Percentiles rank a stretch among this genome's conserved stretches.
phyloP scores from a whole-genome alignment of 1,140 invertebrate species.

The Sarcophaga peregrina region DNA sequence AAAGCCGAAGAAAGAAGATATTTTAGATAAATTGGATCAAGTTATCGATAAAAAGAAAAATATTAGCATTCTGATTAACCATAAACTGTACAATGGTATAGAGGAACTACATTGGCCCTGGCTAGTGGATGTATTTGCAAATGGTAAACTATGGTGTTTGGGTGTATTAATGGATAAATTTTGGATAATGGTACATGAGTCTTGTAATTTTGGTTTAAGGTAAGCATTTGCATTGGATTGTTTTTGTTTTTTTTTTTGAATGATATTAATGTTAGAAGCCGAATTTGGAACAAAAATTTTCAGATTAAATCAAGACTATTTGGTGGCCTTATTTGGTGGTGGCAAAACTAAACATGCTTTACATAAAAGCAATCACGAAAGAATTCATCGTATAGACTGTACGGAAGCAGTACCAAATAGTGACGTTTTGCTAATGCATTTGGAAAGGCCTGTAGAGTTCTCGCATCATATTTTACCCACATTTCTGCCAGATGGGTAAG shows the following conservation, averaged over 20 bases:
- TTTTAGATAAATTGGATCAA: slow-evolving; percentile 54
- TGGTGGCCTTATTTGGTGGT: slow-evolving; percentile 75
- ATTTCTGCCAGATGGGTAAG: slow-evolving; percentile 62
- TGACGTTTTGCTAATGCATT: slow-evolving; percentile 71
- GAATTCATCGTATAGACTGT: slow-evolving; percentile 71
- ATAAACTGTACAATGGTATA: slow-evolving; percentile 58
- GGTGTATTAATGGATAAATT: slow-evolving; percentile 73
- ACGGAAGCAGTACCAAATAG: slow-evolving; percentile 68
- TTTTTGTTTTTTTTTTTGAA: not conserved
- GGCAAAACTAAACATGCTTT: slow-evolving; percentile 67
- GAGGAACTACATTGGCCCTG: slow-evolving; percentile 71
- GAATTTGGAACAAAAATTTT: slow-evolving; percentile 13
- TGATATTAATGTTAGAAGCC: not conserved
- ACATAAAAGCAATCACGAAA: slow-evolving; percentile 76
- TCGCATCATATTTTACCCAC: slow-evolving; percentile 74
- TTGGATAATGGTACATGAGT: slow-evolving; percentile 73
- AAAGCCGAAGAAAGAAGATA: slow-evolving; percentile 59
- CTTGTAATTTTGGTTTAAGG: slow-evolving; percentile 70
- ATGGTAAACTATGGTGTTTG: slow-evolving; percentile 75
- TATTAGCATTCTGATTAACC: slow-evolving; percentile 56
- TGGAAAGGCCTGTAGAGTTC: slow-evolving; percentile 69
- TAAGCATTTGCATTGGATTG: slow-evolving; percentile 57
- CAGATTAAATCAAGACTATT: slow-evolving; percentile 72
- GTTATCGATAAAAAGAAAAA: slow-evolving; percentile 59
- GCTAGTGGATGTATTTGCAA: slow-evolving; percentile 75